phyloP scores from a whole-genome alignment of 2,113 vertebrate species.

The Columbina picui region DNA sequence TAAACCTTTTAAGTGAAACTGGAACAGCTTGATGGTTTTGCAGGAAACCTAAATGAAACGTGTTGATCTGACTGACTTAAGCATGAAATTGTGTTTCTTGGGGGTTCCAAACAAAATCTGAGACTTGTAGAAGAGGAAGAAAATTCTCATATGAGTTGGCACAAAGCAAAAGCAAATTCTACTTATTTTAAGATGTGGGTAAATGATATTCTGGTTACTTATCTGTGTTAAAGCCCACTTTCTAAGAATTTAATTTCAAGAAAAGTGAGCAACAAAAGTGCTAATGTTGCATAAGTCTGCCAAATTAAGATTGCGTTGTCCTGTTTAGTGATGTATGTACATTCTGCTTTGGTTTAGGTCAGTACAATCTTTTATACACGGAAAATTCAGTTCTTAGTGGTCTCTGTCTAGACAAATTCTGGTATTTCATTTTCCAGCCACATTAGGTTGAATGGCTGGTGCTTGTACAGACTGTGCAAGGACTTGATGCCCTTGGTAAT shows the following conservation, averaged over 20 bases:
- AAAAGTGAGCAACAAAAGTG: background rate
- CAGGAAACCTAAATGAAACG: background rate
- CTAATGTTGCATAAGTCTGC: background rate
- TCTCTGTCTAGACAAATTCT: background rate
- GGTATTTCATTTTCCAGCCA: background rate
- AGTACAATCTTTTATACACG: background rate
- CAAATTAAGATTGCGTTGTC: background rate
- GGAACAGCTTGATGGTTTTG: background rate
- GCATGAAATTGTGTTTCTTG: slow-evolving; percentile 18
- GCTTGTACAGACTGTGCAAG: background rate
- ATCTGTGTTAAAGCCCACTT: background rate
- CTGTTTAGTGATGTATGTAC: background rate
- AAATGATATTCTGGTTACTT: background rate
- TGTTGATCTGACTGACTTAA: background rate
- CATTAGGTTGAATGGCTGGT: background rate
- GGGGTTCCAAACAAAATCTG: background rate
- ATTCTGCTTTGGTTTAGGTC: background rate
- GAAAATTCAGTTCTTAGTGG: background rate
- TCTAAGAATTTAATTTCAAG: background rate
- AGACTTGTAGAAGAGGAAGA: background rate
- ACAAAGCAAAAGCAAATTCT: background rate
- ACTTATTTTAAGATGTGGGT: background rate
- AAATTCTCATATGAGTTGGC: background rate
- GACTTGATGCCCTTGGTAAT: background rate
- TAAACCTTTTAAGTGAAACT: slow-evolving; percentile 61